These are phyloP conservation scores for Micrastur ruficollis DNA, from an alignment of 2,797 vertebrate genomes.

Conservation along the genomic window DNA sequence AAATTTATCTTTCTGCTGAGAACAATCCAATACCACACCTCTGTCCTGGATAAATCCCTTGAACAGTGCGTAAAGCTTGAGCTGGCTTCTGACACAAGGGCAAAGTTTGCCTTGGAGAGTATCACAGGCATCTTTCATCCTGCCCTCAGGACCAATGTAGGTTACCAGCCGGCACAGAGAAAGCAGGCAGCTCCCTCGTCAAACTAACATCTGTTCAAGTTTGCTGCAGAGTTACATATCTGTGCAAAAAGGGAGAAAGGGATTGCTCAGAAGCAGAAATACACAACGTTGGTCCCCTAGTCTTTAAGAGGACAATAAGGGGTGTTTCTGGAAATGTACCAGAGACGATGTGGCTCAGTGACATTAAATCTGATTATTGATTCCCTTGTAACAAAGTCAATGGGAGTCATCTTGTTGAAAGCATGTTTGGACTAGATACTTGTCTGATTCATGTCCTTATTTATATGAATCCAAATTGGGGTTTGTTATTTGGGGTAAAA, in stretches of 20 bases:
- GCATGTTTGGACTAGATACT: background rate
- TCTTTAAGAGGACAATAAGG: background rate
- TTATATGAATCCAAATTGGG: background rate
- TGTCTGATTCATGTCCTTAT: background rate
- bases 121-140: background rate
- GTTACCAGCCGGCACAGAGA: background rate
- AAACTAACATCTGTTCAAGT: background rate
- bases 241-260: background rate
- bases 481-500: constrained; percentile 3
- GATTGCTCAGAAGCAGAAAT: background rate
- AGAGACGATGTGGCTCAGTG: background rate
- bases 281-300: background rate
- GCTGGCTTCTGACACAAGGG: background rate
- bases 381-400: background rate
- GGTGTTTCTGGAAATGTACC: background rate
- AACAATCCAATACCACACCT: background rate
- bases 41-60: background rate
- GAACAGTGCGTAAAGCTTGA: background rate
- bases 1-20: background rate
- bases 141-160: background rate
- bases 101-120: background rate
- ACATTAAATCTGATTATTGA: constrained; percentile 6
- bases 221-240: background rate
- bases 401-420: background rate
- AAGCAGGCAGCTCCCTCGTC: background rate